Evolutionary conservation across 1,140 invertebrate species (phyloP).

Genomic region (Drosophila baimaii): DNA sequence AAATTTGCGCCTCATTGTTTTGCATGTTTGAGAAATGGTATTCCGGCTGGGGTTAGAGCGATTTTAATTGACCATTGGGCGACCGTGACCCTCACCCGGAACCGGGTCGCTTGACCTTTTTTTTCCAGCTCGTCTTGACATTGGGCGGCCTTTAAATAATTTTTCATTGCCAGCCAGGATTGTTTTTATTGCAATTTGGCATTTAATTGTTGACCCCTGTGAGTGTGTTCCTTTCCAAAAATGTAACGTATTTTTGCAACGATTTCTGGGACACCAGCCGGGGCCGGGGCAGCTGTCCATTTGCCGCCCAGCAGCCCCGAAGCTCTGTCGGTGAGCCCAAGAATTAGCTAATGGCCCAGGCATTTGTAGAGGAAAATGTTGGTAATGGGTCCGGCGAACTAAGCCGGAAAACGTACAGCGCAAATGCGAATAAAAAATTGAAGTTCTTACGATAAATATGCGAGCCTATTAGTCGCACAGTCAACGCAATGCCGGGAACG

Average conservation of each 20-base stretch:
- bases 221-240: slow-evolving; percentile 19
- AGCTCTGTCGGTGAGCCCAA: slow-evolving; percentile 30
- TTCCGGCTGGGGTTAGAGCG: slow-evolving; percentile 23
- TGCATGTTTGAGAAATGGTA: slow-evolving; percentile 74
- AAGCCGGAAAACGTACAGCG: slow-evolving; percentile 57
- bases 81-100: slow-evolving; percentile 65
- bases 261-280: slow-evolving; percentile 24
- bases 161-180: slow-evolving; percentile 61
- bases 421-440: slow-evolving; percentile 75
- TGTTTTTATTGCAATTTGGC: slow-evolving; percentile 76
- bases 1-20: slow-evolving; percentile 64
- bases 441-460: slow-evolving; percentile 76
- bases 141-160: slow-evolving; percentile 70
- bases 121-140: slow-evolving; percentile 55
- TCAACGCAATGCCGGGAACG: slow-evolving; percentile 20
- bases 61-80: slow-evolving; percentile 73
- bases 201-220: slow-evolving; percentile 79
- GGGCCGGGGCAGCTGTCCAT: slow-evolving; percentile 36
- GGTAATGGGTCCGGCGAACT: slow-evolving; percentile 60
- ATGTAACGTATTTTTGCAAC: slow-evolving; percentile 61
- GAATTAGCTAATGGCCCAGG: slow-evolving; percentile 61
- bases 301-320: slow-evolving; percentile 10
- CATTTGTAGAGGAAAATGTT: slow-evolving; percentile 52
- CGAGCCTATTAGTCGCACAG: slow-evolving; percentile 73
- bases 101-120: slow-evolving; percentile 68